These are phyloP conservation scores for Aplocera efformata DNA, from an alignment of 2,888 invertebrate species.

Conservation along the genomic window DNA sequence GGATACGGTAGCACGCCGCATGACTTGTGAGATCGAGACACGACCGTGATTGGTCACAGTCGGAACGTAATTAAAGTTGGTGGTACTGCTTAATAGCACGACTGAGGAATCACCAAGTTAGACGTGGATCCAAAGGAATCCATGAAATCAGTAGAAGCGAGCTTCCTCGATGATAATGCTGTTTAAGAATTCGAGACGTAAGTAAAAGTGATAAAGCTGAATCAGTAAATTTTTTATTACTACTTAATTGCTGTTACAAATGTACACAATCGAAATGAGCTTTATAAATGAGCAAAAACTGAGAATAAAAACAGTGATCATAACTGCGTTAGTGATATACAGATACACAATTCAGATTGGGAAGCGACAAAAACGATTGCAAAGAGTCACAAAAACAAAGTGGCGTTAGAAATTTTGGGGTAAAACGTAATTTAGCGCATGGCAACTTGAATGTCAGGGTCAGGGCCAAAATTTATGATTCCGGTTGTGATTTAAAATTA, in stretches of 20 bases:
- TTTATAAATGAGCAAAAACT: conserved; percentile 19
- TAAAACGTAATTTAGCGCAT: conserved; percentile 16
- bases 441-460: conserved; percentile 16
- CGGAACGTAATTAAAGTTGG: conserved; percentile 80
- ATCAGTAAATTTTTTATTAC: conserved; percentile 15
- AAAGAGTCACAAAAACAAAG: conserved; percentile 14
- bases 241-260: conserved; percentile 21
- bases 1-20: conserved; percentile 78
- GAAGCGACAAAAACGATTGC: conserved; percentile 17
- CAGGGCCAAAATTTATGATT: conserved; percentile 17
- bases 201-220: conserved; percentile 9
- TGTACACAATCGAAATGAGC: conserved; percentile 21
- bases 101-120: conserved; percentile 72
- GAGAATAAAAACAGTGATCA: conserved; percentile 19
- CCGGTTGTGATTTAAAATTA: conserved; percentile 8
- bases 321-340: conserved; percentile 21
- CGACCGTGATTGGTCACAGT: conserved; percentile 80
- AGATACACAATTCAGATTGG: conserved; percentile 23
- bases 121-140: conserved; percentile 75
- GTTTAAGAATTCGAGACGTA: conserved; percentile 18
- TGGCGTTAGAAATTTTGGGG: conserved; percentile 18
- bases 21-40: conserved; percentile 77
- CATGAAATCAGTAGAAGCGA: conserved; percentile 42
- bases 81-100: conserved; percentile 77
- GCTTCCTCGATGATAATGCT: conserved; percentile 30